Percentiles rank a stretch among this genome's conserved stretches.
phyloP scores from a whole-genome alignment of 2,797 vertebrate genomes.

The Mallotus villosus region DNA sequence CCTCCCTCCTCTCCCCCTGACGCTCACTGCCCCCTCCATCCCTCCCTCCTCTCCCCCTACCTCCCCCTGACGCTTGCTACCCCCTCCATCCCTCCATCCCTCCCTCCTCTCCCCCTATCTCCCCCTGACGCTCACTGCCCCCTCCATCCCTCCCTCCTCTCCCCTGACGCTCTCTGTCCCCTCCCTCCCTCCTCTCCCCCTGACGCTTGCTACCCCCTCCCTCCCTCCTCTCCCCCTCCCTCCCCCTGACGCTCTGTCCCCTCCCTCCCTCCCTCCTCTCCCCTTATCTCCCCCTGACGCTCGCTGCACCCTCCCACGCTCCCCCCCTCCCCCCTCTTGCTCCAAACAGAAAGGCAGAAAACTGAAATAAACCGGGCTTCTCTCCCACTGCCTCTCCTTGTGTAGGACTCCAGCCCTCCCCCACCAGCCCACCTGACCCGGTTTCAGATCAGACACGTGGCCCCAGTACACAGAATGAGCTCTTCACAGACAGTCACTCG shows the following conservation, averaged over 20 bases:
- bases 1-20: slow-evolving; percentile 2
- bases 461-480: neutral
- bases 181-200: slow-evolving; percentile 2
- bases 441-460: neutral
- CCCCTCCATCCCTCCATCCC: no score
- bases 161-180: neutral
- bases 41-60: no score
- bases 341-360: slow-evolving; percentile 35
- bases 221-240: slow-evolving; percentile 31
- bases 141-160: slow-evolving; percentile 41
- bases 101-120: no score
- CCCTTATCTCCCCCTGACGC: no score
- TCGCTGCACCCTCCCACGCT: no score
- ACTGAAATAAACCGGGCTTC: slow-evolving; percentile 57
- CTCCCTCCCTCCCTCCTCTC: no score
- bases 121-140: slow-evolving; percentile 14
- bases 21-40: slow-evolving; percentile 42
- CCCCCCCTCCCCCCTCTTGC: slow-evolving; percentile 18
- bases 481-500: no score
- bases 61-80: no score
- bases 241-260: neutral
- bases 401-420: slow-evolving; percentile 68
- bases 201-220: slow-evolving; percentile 38
- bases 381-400: slow-evolving; percentile 65
- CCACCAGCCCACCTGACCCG: slow-evolving; percentile 58